phyloP scores from a whole-genome alignment of 2,113 vertebrate genomes.

The Microcebus griseorufus region DNA sequence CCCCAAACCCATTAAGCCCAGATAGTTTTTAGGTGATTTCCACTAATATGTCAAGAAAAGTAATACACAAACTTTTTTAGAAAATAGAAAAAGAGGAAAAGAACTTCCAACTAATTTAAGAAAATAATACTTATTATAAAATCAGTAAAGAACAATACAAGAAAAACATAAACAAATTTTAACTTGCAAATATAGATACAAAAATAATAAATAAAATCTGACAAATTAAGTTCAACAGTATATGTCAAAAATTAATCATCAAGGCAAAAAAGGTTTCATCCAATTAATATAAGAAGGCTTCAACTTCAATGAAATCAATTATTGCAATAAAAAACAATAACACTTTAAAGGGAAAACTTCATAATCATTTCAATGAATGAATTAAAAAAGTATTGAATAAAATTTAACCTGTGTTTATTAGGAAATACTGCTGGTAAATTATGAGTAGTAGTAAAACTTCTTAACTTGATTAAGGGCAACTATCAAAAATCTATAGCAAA shows the following conservation, averaged over 20 bases:
- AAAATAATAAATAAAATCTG: conserved; percentile 23
- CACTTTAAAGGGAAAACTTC: neutral
- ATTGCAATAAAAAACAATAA: neutral
- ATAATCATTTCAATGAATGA: neutral
- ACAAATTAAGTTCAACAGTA: neutral
- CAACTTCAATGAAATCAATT: neutral
- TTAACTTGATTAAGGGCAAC: neutral
- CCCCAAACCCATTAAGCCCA: neutral
- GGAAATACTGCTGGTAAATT: neutral
- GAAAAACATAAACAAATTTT: neutral
- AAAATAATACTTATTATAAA: neutral
- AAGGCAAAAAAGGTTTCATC: neutral
- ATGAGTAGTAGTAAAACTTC: neutral
- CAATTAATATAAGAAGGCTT: neutral
- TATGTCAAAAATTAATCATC: neutral
- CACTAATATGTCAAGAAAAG: neutral
- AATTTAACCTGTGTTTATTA: neutral
- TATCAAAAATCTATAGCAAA: conserved; percentile 14
- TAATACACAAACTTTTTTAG: neutral
- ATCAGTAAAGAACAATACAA: neutral
- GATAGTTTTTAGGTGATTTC: neutral
- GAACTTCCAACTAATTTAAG: neutral
- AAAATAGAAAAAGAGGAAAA: neutral
- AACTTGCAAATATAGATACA: neutral
- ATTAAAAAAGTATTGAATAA: neutral